A percentile compares a stretch with the other conserved stretches of the same genome.
Evolutionary conservation across 2,797 vertebrate genomes (phyloP).

Genomic region (Chelmon rostratus): DNA sequence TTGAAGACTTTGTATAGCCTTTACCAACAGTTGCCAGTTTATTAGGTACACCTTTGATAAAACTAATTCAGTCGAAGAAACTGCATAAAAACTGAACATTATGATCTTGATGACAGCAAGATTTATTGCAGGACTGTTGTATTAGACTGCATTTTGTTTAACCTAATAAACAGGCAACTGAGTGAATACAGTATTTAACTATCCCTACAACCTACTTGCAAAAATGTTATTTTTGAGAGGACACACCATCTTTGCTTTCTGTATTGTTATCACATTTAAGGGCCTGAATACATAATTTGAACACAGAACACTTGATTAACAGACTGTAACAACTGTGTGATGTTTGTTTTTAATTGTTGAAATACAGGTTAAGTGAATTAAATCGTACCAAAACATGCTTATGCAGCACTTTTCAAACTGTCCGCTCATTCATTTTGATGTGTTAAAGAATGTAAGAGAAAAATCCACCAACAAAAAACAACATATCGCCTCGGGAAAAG

Average conservation of each 20-base stretch:
- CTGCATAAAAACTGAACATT: not conserved
- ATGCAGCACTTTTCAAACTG: not conserved
- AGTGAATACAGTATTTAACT: not conserved
- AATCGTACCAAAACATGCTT: not conserved
- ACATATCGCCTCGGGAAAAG: not conserved
- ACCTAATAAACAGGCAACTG: not conserved
- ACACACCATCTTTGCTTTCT: not conserved
- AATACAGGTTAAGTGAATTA: not conserved
- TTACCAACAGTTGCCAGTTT: not conserved
- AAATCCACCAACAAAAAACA: not conserved
- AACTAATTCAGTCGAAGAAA: not conserved
- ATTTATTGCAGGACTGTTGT: not conserved
- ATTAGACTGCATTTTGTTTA: not conserved
- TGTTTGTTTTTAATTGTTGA: not conserved
- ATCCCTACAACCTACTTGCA: not conserved
- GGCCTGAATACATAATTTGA: not conserved
- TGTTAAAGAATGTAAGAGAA: not conserved
- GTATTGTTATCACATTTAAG: not conserved
- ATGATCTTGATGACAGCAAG: not conserved
- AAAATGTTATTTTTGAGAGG: not conserved
- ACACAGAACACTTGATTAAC: not conserved
- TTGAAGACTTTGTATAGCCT: constrained; percentile 5
- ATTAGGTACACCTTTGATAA: not conserved
- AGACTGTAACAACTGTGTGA: not conserved
- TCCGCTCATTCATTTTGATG: not conserved